Evolutionary conservation across 2,888 invertebrate genomes (phyloP).

Genomic region (Ditylenchus weischeri): DNA sequence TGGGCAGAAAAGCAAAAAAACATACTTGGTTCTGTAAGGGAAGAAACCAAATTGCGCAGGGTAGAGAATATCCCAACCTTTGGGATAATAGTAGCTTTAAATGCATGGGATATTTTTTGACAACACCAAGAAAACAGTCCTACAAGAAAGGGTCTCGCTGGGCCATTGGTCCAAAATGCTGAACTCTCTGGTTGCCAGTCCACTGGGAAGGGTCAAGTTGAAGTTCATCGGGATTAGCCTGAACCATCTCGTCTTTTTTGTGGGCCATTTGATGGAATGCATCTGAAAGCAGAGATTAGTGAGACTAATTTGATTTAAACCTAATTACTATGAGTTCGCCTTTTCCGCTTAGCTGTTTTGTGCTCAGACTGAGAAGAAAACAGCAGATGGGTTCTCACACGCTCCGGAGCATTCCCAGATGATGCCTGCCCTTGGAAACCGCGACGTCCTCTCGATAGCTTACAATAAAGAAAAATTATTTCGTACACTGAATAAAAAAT

Average conservation of each 20-base stretch:
- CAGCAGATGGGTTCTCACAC: conserved; percentile 55
- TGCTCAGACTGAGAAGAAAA: conserved; percentile 52
- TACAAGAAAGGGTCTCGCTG: conserved; percentile 57
- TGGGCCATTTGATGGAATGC: conserved; percentile 53
- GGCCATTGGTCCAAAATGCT: conserved; percentile 59
- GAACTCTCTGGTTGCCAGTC: conserved; percentile 58
- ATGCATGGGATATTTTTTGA: conserved; percentile 32
- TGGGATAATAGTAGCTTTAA: conserved; percentile 54
- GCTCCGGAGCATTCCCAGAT: conserved; percentile 43
- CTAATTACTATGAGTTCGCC: conserved; percentile 53
- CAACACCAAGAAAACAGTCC: conserved; percentile 41
- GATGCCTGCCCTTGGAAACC: conserved; percentile 32
- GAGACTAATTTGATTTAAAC: no score
- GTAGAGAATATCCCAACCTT: conserved; percentile 59
- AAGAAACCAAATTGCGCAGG: conserved; percentile 59
- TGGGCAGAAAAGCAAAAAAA: conserved; percentile 8
- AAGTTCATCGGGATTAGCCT: conserved; percentile 51
- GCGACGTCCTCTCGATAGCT: conserved; percentile 39
- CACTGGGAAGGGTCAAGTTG: conserved; percentile 49
- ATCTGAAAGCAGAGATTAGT: conserved; percentile 35
- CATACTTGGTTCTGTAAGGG: conserved; percentile 57
- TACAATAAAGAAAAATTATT: not conserved
- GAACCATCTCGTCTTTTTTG: conserved; percentile 58
- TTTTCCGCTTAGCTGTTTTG: conserved; percentile 50
- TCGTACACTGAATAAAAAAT: no score